Base-by-base conservation (phyloP, 2,113 vertebrate genomes). In the Antechinus flavipes region DNA sequence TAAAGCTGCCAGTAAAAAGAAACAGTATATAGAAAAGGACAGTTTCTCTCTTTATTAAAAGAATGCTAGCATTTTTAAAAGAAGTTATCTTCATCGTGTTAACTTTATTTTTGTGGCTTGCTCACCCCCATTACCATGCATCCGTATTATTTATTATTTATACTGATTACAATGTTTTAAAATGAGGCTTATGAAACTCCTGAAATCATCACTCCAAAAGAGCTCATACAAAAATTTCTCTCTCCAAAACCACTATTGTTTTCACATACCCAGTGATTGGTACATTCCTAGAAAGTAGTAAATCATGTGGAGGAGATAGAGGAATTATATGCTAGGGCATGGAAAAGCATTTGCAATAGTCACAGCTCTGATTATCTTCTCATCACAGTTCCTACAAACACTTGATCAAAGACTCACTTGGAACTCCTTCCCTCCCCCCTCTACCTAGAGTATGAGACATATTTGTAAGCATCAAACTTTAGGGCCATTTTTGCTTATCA, bases 251-350 rank as follows among this genome's bases (percentile, higher is more conserved):
- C 8, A 46, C 26, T 7, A 0, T 93, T 27, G 7, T 42, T 25
- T 0, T 61, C 27, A 46, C n/a, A 19, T 30, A 19, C 26, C 52
- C 42, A 3, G 47, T 0, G 25, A 50, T 25, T n/a, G 30, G 35
- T 0, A 49, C 4, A 9, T 22, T 84, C 25, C 54, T 90, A 90
- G 22, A 27, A 54, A 23, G 91, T 47, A 91, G 22, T 11, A 30
- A 12, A 52, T 24, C 35, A 5, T 54, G 49, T 54, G 10, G 3
- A 53, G 0, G n/a, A 8, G 1, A 27, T 0, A 1, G 16, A 84
- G 4, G 14, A 89, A 19, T 6, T 12, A 24, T 25, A 54, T 35
- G 5, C 19, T 54, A 35, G 19, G 52, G 42, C 8, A 16, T 1
- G 2, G 4, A 5, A 84, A 84, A 53, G n/a, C 24, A 0, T 5